Base-by-base conservation (phyloP, 2,113 vertebrate genomes). In the Stercorarius parasiticus region DNA sequence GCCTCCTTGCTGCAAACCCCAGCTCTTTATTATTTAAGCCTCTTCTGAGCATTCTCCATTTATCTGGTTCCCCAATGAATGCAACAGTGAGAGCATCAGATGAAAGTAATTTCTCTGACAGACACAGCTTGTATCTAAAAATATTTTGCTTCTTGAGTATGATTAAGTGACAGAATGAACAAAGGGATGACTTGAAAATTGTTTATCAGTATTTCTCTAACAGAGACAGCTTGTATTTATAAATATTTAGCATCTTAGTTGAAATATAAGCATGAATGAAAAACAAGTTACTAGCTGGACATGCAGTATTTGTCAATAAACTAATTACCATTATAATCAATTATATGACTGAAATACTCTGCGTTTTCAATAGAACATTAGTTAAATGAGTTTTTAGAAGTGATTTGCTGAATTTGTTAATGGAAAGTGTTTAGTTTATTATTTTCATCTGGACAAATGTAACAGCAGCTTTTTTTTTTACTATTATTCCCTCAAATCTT, bases 41-140 rank as follows among this genome's bases (percentile, higher is more conserved):
- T 87, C 80, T 93, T 96, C 87, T 91, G 77, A 90, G 47, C 49
- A 43, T 96, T 89, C 94, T 95, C 72, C 62, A 94, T 52, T 89
- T 86, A 79, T 96, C 53, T 52, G 11, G 80, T 92, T 96, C 90
- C 71, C 50, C 82, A 64, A 95, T 93, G 92, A 96, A 91, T 81
- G 21, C 36, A 94, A 86, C 42, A 95, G 85, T 43, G 90, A 95
- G 77, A 97, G 36, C 32, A 93, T 81, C 59, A 97, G 86, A 96
- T 95, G 74, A 97, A 98, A 97, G 70, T n/a, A 26, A 69, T 95
- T 97, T 93, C 71, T 82, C 82, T 97, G 49, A 86, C 84, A 97
- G 86, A 67, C 71, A 94, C 90, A 86, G 72, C 72, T 97, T 96
- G 79, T 82, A 96, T 92, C 67, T 94, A 95, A 97, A 98, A 90